phyloP scores from a whole-genome alignment of 2,797 vertebrate species.

The Hydrophis major region DNA sequence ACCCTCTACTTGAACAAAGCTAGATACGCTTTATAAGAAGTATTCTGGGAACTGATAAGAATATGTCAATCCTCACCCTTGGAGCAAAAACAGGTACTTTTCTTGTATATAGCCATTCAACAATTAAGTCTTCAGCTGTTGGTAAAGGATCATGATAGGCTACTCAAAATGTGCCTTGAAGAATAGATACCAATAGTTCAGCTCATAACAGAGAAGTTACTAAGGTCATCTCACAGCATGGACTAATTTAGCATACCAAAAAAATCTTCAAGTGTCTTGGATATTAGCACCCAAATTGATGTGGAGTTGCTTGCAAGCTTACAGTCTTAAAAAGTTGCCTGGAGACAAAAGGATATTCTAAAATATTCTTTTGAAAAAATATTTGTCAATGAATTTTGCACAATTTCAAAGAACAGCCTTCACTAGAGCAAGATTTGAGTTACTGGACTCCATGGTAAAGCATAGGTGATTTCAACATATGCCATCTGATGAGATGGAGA shows the following conservation, averaged over 20 bases:
- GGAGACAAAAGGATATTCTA: neutral
- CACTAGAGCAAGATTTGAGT: neutral
- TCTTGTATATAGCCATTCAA: neutral
- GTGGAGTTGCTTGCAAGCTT: neutral
- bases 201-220: neutral
- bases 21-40: neutral
- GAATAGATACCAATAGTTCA: neutral
- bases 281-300: neutral
- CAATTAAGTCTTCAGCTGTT: neutral
- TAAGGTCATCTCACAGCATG: neutral
- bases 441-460: neutral
- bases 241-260: neutral
- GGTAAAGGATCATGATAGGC: neutral
- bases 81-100: neutral
- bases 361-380: neutral
- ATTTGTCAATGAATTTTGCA: neutral
- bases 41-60: neutral
- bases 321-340: neutral
- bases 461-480: neutral
- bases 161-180: neutral
- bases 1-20: neutral
- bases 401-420: neutral
- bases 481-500: neutral
- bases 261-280: neutral
- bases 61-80: neutral